Conservation (phyloP, 2,113 vertebrate species). For the Sceloporus tristichus region DNA sequence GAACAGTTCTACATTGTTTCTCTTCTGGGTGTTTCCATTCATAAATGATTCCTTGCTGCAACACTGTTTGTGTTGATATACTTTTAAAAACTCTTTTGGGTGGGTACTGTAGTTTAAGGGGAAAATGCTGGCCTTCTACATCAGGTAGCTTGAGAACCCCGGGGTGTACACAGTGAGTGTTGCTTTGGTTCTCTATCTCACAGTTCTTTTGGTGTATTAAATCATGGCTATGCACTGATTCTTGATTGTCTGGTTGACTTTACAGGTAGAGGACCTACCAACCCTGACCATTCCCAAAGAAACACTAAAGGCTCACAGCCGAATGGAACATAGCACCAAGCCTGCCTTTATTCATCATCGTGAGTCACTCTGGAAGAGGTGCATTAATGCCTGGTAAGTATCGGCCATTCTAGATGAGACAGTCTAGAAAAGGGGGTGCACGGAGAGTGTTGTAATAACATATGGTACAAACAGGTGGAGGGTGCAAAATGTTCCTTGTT, state of each 20-base stretch:
- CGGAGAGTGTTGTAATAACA: not conserved
- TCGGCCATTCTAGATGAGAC: not conserved
- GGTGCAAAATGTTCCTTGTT: not conserved
- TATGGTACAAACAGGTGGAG: not conserved
- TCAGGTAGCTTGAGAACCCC: too few relatives aligned
- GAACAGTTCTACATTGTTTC: too few relatives aligned
- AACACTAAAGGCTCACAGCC: slow-evolving; percentile 85
- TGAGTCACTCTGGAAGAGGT: slow-evolving; percentile 92
- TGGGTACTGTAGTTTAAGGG: too few relatives aligned
- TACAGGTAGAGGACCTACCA: slow-evolving; percentile 84
- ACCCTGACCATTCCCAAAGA: slow-evolving; percentile 86
- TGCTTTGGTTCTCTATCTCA: not conserved
- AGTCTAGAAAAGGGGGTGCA: not conserved
- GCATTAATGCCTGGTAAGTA: slow-evolving; percentile 87
- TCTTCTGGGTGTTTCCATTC: too few relatives aligned
- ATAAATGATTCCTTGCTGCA: too few relatives aligned
- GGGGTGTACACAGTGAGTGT: not conserved
- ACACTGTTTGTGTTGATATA: too few relatives aligned
- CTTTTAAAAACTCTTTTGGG: too few relatives aligned
- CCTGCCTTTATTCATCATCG: slow-evolving; percentile 90
- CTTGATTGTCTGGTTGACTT: not conserved
- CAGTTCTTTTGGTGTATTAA: not conserved
- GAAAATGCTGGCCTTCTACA: too few relatives aligned
- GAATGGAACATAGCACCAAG: slow-evolving; percentile 87
- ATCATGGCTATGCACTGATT: not conserved